A percentile compares a stretch with the other conserved stretches of the same genome.
These are phyloP conservation scores for Schizothorax lantsangensis DNA, from an alignment of 2,797 vertebrate species.

Conservation along the genomic window DNA sequence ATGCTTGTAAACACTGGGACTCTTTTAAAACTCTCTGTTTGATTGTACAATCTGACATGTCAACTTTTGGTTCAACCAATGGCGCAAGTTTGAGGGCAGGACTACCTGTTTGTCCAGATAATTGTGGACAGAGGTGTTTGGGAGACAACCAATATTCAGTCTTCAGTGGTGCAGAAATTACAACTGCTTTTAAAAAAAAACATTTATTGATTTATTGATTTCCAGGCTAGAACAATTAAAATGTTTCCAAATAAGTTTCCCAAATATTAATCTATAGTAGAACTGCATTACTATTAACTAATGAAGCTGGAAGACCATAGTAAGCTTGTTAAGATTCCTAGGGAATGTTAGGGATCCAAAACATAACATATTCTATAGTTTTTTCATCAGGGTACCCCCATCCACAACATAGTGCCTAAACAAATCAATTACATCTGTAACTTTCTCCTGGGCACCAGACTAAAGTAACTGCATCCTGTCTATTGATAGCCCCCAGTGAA, in stretches of 20 bases:
- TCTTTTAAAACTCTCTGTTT: neutral
- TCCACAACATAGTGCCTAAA: neutral
- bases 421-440: neutral
- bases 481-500: constrained; percentile 7
- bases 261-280: neutral
- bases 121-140: neutral
- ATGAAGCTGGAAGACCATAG: neutral
- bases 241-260: neutral
- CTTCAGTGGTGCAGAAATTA: neutral
- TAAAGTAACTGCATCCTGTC: constrained; percentile 13
- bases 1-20: neutral
- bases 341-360: neutral
- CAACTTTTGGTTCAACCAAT: neutral
- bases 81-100: neutral
- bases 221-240: neutral
- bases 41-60: neutral
- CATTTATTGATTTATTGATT: neutral
- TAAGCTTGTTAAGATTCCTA: neutral
- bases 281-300: neutral
- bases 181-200: neutral
- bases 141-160: neutral
- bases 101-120: neutral
- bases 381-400: neutral
- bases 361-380: neutral
- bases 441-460: neutral